phyloP scores from a whole-genome alignment of 2,797 vertebrate genomes.

The Bryconaethiops microstoma region DNA sequence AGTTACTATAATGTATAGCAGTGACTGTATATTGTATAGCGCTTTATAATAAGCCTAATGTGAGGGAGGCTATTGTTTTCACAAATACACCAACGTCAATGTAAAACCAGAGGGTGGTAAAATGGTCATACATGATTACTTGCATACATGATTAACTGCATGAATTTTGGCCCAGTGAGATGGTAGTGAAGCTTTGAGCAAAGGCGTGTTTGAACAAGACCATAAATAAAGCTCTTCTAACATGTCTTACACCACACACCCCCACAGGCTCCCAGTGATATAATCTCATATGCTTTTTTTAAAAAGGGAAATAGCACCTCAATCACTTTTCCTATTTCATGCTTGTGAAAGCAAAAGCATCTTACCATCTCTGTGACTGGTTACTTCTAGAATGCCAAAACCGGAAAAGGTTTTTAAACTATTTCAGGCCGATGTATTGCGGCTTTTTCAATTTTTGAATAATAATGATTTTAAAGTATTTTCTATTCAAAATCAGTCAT shows the following conservation, averaged over 20 bases:
- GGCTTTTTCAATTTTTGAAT: not conserved
- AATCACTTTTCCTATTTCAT: conserved; percentile 22
- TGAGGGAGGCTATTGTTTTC: not conserved
- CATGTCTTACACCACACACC: conserved; percentile 49
- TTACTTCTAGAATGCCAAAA: not conserved
- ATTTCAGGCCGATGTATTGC: not conserved
- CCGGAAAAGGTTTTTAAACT: not conserved
- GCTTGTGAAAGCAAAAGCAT: conserved; percentile 15
- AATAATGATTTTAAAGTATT: not conserved
- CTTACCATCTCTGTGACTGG: not conserved
- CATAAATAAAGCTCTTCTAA: conserved; percentile 54
- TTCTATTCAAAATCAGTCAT: not conserved
- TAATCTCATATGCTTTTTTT: conserved; percentile 42
- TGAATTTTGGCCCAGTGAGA: conserved; percentile 15
- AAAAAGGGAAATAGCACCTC: conserved; percentile 28
- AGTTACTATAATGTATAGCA: too few relatives aligned
- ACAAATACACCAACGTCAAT: conserved; percentile 3
- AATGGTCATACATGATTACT: conserved; percentile 9
- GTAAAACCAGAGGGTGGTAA: not conserved
- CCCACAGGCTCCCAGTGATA: conserved; percentile 47
- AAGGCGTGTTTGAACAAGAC: conserved; percentile 52
- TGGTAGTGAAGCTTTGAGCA: conserved; percentile 26
- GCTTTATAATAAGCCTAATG: not conserved
- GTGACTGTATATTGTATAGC: too few relatives aligned
- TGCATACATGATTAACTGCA: conserved; percentile 14